Evolutionary conservation across 2,888 invertebrate genomes (phyloP).

Genomic region (Tipula confusa): DNA sequence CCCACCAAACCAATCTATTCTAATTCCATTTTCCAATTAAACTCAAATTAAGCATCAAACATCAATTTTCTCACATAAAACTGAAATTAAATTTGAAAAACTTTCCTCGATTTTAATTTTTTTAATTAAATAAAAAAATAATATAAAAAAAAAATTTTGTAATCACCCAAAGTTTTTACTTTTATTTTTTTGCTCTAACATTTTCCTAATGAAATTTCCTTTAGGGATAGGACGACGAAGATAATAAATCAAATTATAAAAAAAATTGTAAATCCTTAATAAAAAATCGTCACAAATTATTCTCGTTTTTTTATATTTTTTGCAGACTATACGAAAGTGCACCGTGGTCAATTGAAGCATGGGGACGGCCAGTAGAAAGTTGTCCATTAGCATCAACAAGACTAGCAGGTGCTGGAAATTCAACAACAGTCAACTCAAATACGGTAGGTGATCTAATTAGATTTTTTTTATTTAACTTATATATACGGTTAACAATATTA

Average conservation of each 20-base stretch:
- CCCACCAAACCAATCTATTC: not conserved
- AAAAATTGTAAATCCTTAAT: not conserved
- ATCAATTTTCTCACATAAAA: not conserved
- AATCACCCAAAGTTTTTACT: conserved; percentile 5
- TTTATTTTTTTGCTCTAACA: not conserved
- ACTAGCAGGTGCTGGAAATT: conserved; percentile 56
- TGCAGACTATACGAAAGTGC: conserved; percentile 85
- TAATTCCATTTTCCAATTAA: not conserved
- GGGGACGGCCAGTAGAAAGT: conserved; percentile 85
- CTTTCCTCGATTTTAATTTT: not conserved
- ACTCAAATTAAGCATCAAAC: conserved; percentile 3
- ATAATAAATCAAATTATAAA: conserved; percentile 31
- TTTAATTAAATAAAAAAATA: conserved; percentile 16
- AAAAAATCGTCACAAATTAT: too few relatives aligned
- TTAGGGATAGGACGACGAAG: not conserved
- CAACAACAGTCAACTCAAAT: conserved; percentile 51
- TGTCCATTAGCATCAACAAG: conserved; percentile 86
- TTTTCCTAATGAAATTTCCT: conserved; percentile 3
- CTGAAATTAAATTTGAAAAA: not conserved
- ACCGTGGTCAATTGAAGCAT: conserved; percentile 94
- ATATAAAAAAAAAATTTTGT: not conserved
- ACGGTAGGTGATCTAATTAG: conserved; percentile 41
- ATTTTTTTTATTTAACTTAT: too few relatives aligned
- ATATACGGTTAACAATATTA: too few relatives aligned
- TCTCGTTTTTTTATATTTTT: conserved; percentile 7